Evolutionary conservation across 2,888 invertebrate genomes (phyloP).

Genomic region (Temnothorax unifasciatus): DNA sequence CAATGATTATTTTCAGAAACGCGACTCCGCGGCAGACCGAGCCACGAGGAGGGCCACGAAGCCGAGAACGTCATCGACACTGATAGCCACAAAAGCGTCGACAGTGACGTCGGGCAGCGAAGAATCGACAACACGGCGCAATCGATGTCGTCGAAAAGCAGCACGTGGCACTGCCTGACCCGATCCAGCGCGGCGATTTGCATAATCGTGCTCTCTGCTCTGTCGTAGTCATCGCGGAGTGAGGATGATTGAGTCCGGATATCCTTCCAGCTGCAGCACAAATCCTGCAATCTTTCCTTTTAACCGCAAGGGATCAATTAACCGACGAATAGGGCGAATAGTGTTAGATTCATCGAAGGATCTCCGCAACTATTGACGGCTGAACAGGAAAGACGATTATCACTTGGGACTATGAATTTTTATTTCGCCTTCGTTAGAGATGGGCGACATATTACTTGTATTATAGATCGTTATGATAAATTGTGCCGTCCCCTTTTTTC

Average conservation of each 20-base stretch:
- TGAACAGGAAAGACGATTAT: slow-evolving; percentile 20
- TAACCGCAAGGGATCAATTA: slow-evolving; percentile 73
- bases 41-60: slow-evolving; percentile 42
- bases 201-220: slow-evolving; percentile 71
- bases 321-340: slow-evolving; percentile 45
- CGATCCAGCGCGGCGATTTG: slow-evolving; percentile 67
- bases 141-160: slow-evolving; percentile 82
- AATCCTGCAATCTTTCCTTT: slow-evolving; percentile 66
- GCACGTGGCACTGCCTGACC: slow-evolving; percentile 64
- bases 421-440: background rate
- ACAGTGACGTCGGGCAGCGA: slow-evolving; percentile 72
- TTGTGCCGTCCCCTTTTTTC: background rate
- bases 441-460: background rate
- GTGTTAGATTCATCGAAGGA: background rate
- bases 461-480: background rate
- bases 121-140: slow-evolving; percentile 82
- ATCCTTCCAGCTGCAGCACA: slow-evolving; percentile 64
- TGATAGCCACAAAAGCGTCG: slow-evolving; percentile 64
- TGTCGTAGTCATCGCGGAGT: slow-evolving; percentile 72
- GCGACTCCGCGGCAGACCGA: slow-evolving; percentile 58
- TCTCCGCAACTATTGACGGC: background rate
- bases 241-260: slow-evolving; percentile 36
- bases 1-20: slow-evolving; percentile 59
- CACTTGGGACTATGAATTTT: slow-evolving; percentile 5
- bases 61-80: slow-evolving; percentile 66